Evolutionary conservation across 1,140 invertebrate species (phyloP).

Genomic region (Anoplolepis gracilipes): DNA sequence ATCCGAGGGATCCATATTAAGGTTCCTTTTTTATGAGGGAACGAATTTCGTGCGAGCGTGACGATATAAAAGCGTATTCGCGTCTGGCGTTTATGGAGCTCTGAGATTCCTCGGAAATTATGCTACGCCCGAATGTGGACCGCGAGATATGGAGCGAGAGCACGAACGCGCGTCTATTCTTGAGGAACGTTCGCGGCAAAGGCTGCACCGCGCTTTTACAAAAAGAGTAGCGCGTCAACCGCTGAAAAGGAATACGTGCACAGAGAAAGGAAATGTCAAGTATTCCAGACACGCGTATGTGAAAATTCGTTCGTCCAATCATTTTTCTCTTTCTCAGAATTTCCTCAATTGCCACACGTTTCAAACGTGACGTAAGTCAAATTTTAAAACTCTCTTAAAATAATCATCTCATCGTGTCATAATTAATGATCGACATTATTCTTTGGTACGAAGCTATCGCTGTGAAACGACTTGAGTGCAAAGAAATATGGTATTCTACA

Average conservation of each 20-base stretch:
- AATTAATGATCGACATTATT: not conserved
- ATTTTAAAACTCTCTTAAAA: not conserved
- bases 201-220: not conserved
- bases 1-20: not conserved
- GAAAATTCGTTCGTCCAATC: conserved; percentile 43
- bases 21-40: conserved; percentile 11
- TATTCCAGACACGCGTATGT: conserved; percentile 51
- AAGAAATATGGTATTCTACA: not conserved
- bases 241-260: conserved; percentile 27
- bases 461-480: too few species aligned
- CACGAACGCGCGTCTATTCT: conserved; percentile 34
- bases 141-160: not conserved
- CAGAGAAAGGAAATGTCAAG: conserved; percentile 14
- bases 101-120: conserved; percentile 42
- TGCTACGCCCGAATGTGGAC: conserved; percentile 23
- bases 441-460: not conserved
- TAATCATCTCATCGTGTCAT: not conserved
- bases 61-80: conserved; percentile 16
- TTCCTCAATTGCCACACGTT: conserved; percentile 17
- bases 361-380: conserved; percentile 1
- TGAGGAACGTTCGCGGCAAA: conserved; percentile 6
- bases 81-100: conserved; percentile 20
- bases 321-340: not conserved
- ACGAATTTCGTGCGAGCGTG: conserved; percentile 22
- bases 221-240: conserved; percentile 19